Evolutionary conservation across 2,113 vertebrate species (phyloP).

Genomic region (Motacilla tschutschensis): DNA sequence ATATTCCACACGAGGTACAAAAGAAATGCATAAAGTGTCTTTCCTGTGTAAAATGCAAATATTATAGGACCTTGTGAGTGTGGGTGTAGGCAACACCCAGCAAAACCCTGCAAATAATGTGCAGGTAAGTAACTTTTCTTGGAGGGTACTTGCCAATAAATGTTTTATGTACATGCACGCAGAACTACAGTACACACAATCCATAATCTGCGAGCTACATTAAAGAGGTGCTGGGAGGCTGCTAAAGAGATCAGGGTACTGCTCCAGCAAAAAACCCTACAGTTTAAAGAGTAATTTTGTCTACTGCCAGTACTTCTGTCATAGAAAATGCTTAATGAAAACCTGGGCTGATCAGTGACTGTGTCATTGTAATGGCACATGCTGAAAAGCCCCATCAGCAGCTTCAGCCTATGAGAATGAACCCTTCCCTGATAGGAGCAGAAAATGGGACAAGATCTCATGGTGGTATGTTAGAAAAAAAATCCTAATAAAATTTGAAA

Average conservation of each 20-base stretch:
- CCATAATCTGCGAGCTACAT: not conserved
- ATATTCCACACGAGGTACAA: not conserved
- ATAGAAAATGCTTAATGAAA: not conserved
- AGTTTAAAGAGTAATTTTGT: not conserved
- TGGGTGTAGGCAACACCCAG: not conserved
- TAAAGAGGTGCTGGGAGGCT: not conserved
- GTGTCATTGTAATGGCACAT: not conserved
- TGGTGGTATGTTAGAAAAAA: not conserved
- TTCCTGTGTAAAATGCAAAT: not conserved
- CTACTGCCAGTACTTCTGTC: not conserved
- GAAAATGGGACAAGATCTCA: not conserved
- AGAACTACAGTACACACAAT: not conserved
- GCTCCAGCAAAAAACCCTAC: fast-evolving
- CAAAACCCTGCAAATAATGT: not conserved
- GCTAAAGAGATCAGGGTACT: not conserved
- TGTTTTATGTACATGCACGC: fast-evolving
- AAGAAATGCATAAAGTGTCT: not conserved
- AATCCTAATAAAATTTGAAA: not conserved
- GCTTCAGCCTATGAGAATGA: not conserved
- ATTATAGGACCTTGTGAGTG: not conserved
- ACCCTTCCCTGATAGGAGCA: not conserved
- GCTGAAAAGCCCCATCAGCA: not conserved
- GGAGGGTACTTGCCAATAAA: not conserved
- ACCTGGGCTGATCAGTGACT: not conserved
- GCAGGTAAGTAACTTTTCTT: not conserved